These are phyloP conservation scores for Myxocyprinus asiaticus DNA, from an alignment of 2,113 vertebrate species.

Conservation along the genomic window DNA sequence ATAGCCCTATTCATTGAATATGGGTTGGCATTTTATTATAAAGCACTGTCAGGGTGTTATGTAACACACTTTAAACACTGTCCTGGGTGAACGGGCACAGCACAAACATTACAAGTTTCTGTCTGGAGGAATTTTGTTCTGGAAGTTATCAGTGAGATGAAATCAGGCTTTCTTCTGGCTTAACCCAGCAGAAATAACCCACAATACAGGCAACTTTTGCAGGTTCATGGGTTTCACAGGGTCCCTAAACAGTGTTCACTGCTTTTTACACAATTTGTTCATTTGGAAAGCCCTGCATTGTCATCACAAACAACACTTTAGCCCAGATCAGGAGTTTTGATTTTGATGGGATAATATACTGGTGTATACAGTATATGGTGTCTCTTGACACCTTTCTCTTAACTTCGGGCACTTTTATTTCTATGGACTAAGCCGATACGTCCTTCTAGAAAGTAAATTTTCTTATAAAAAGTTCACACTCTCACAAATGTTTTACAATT, in stretches of 20 bases:
- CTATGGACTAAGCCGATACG: no score
- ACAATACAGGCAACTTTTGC: constrained; percentile 33
- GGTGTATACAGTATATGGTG: no score
- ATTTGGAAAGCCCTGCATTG: no score
- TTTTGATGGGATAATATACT: no score
- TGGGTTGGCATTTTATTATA: constrained; percentile 31
- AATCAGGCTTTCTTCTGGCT: constrained; percentile 46
- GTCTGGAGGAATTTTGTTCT: neutral
- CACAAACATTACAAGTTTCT: constrained; percentile 16
- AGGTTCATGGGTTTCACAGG: constrained; percentile 25
- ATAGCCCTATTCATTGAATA: constrained; percentile 41
- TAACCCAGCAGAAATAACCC: constrained; percentile 45
- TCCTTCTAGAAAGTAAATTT: no score
- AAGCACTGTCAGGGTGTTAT: constrained; percentile 24
- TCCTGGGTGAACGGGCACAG: constrained; percentile 23
- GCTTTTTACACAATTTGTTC: no score
- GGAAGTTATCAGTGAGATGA: constrained; percentile 43
- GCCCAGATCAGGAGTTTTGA: no score
- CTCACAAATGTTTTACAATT: no score
- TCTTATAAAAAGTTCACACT: no score
- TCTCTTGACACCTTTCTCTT: no score
- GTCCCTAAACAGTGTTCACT: neutral
- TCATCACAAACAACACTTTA: no score
- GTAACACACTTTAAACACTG: constrained; percentile 19
- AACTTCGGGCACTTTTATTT: no score